A percentile compares a stretch with the other conserved stretches of the same genome.
phyloP scores from a whole-genome alignment of 2,113 vertebrate genomes.

The Anas platyrhynchos region DNA sequence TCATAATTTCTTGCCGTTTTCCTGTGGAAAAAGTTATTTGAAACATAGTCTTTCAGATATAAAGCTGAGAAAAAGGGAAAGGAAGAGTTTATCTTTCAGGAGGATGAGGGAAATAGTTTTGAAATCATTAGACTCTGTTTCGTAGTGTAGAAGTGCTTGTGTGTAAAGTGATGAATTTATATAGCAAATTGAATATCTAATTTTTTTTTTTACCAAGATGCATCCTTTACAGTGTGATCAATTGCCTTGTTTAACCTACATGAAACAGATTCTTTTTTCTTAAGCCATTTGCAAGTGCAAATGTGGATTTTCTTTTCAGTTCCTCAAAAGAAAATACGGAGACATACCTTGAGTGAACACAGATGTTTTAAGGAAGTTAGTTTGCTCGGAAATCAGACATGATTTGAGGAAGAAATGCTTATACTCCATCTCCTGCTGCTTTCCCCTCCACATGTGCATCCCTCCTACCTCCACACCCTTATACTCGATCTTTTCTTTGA shows the following conservation, averaged over 20 bases:
- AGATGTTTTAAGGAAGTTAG: conserved; percentile 57
- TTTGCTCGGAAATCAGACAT: conserved; percentile 31
- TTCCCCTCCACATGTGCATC: conserved; percentile 15
- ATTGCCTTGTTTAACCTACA: conserved; percentile 6
- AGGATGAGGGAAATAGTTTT: background rate
- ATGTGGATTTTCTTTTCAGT: conserved; percentile 13
- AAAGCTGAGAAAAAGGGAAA: background rate
- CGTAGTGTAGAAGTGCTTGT: background rate
- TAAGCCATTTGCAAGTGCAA: conserved; percentile 16
- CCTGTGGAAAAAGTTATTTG: background rate
- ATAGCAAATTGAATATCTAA: conserved; percentile 29
- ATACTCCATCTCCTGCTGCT: conserved; percentile 34
- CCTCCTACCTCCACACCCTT: background rate
- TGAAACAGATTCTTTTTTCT: background rate
- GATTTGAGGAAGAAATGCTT: conserved; percentile 58
- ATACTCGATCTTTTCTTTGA: background rate
- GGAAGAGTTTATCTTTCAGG: background rate
- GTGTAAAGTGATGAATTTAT: conserved; percentile 32
- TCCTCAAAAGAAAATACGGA: conserved; percentile 34
- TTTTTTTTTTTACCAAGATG: background rate
- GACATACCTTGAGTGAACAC: conserved; percentile 59
- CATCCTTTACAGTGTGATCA: conserved; percentile 30
- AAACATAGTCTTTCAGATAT: background rate
- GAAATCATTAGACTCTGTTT: background rate
- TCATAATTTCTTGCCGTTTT: background rate